Evolutionary conservation across 2,888 invertebrate species (phyloP).

Genomic region (Rhimphoctona megacephalus): DNA sequence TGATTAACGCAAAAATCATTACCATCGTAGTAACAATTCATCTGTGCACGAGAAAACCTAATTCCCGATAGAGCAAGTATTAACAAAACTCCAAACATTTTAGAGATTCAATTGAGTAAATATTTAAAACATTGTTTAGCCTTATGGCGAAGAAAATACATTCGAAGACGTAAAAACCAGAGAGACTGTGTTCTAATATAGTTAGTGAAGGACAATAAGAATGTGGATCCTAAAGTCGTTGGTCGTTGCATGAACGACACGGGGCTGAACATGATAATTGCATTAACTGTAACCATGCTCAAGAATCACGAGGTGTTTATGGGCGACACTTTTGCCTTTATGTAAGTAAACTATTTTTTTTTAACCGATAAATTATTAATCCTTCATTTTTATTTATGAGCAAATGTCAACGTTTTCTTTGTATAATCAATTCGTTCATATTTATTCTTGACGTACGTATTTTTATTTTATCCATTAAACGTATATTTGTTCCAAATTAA

Average conservation of each 20-base stretch:
- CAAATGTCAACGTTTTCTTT: background rate
- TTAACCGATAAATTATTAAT: background rate
- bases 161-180: conserved; percentile 13
- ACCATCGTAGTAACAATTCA: conserved; percentile 82
- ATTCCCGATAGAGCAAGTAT: conserved; percentile 37
- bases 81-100: conserved; percentile 50
- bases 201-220: conserved; percentile 43
- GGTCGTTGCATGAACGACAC: conserved; percentile 69
- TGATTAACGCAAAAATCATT: conserved; percentile 85
- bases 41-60: conserved; percentile 60
- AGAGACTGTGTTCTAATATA: conserved; percentile 33
- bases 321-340: background rate
- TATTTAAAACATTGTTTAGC: background rate
- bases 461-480: background rate
- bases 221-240: conserved; percentile 14
- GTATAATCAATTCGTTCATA: background rate
- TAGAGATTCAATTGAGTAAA: background rate
- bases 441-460: background rate
- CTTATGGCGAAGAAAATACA: background rate
- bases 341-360: background rate
- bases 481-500: background rate
- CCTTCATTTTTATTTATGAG: background rate
- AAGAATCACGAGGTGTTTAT: conserved; percentile 32
- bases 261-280: conserved; percentile 76
- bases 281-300: conserved; percentile 76